Conservation (phyloP, 2,113 vertebrate species). For the Mirounga angustirostris region DNA sequence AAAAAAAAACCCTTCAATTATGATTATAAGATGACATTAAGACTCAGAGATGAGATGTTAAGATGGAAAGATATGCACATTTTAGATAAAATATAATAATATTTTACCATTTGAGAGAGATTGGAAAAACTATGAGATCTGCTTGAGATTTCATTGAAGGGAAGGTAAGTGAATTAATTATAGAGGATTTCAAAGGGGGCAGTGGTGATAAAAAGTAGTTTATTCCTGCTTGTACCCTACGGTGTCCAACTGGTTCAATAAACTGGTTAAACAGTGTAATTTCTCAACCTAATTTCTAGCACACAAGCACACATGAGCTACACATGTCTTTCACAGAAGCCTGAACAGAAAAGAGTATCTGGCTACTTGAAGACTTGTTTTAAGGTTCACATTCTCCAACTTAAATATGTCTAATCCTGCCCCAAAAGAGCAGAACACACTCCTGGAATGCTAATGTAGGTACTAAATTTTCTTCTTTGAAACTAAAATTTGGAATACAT, state of each 20-base stretch:
- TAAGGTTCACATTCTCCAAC: neutral
- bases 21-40: neutral
- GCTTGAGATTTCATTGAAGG: neutral
- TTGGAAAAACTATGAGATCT: neutral
- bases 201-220: neutral
- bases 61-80: slow-evolving; percentile 1
- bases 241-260: neutral
- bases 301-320: neutral
- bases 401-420: neutral
- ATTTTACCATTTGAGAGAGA: neutral
- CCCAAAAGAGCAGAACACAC: neutral
- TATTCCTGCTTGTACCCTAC: neutral
- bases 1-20: neutral
- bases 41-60: slow-evolving; percentile 4
- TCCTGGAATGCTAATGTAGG: neutral
- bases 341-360: neutral
- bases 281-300: neutral
- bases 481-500: neutral
- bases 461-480: slow-evolving; percentile 4
- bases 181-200: neutral
- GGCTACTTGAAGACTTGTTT: neutral
- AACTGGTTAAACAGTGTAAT: neutral
- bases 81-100: neutral
- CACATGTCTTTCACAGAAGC: neutral
- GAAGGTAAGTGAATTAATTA: neutral